phyloP scores from a whole-genome alignment of 2,113 vertebrate genomes.

The Phyllostomus hastatus region DNA sequence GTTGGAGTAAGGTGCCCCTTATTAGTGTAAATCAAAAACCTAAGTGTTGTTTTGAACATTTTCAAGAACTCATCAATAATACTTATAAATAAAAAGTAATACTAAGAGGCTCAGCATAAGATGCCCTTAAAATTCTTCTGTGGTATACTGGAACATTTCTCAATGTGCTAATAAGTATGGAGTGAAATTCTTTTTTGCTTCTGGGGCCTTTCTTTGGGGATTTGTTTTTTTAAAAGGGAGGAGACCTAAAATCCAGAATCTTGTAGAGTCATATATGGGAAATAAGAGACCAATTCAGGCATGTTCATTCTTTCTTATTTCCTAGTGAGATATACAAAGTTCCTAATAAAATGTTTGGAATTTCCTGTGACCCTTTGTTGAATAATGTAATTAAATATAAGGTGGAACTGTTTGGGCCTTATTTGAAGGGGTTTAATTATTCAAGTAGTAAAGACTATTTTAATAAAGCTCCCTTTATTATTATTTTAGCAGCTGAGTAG shows the following conservation, averaged over 20 bases:
- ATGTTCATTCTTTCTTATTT: background rate
- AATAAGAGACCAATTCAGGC: background rate
- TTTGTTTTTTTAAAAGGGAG: background rate
- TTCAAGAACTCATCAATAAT: background rate
- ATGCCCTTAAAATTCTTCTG: background rate
- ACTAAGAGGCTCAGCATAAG: background rate
- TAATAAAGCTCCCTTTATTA: background rate
- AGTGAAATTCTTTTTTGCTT: background rate
- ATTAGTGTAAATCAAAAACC: background rate
- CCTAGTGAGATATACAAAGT: background rate
- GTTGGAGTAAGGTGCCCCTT: background rate
- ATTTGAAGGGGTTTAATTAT: background rate
- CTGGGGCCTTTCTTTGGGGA: background rate
- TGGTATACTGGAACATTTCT: background rate
- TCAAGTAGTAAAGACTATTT: constrained; percentile 4
- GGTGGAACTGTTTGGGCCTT: background rate
- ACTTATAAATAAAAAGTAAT: constrained; percentile 30
- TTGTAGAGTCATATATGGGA: background rate
- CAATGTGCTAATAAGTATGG: background rate
- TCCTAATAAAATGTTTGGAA: constrained; percentile 20
- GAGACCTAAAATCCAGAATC: background rate
- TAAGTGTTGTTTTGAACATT: background rate
- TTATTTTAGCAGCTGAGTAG: background rate
- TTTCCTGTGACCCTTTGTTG: background rate
- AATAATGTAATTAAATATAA: constrained; percentile 26